Evolutionary conservation across 2,113 vertebrate genomes (phyloP), one percentile per base, ranked within the genome.

Genomic region (Plecotus auritus): DNA sequence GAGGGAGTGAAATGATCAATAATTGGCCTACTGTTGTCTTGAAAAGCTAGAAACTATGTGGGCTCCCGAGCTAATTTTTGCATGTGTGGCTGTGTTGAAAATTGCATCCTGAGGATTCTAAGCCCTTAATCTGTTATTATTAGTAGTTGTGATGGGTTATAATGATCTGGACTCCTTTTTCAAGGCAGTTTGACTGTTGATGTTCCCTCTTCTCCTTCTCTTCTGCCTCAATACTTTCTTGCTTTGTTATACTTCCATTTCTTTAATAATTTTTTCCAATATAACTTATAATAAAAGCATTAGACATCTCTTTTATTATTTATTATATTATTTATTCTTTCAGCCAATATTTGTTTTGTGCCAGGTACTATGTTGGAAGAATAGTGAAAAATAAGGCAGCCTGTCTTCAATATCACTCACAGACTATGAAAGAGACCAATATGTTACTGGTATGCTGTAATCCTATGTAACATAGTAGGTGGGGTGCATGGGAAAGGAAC

Each of bases 11-110:
- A 84, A 69, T 90, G 73, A 89, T 83, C 85, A 51, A 67, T 92
- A 83, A 92, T 92, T 92, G 73, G 47, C 45, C 95, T 95, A 92
- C 69, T 78, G 69, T 77, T 90, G 51, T 69, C 88, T 80, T 83
- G 26, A 86, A 73, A 89, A 94, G 59, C 86, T 94, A 13, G 69
- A 42, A 84, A 82, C 9, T 40, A 5, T 30, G 22, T 37, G 37
- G 40, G 8, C 49, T 94, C 56, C 70, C 3, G 0, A 2, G 69
- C 51, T 85, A 45, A 86, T 9, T 20, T 80, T 78, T 26, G 26
- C 37, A 8, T 66, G n/a, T 67, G 66, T 78, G 64, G 35, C 66
- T 22, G 8, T 54, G 28, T 89, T 66, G 56, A 30, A 82, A 85
- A 32, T 69, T 93, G 10, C 22, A 12, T 54, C 54, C 45, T 47